Conservation (phyloP, 2,797 vertebrate species). For the Oreonectes daqikongensis region DNA sequence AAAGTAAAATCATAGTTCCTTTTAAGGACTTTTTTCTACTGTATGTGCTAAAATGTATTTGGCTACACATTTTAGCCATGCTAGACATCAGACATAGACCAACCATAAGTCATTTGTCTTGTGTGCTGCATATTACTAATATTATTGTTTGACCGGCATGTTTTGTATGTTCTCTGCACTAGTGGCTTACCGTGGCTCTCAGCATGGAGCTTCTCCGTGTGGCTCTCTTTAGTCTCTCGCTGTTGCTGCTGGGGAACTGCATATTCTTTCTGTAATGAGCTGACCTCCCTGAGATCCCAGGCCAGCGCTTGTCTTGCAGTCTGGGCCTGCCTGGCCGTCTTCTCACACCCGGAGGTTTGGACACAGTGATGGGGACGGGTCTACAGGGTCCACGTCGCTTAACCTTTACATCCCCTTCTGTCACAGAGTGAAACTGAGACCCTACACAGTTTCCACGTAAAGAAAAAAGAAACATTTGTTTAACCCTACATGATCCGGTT, state of each 20-base stretch:
- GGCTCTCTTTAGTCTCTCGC: slow-evolving; percentile 87
- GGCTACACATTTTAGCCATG: too few species aligned
- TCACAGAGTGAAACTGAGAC: slow-evolving; percentile 68
- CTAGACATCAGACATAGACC: too few species aligned
- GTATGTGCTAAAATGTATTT: too few species aligned
- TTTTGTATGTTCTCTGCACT: too few species aligned
- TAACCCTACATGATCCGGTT: background rate
- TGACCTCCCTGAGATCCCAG: slow-evolving; percentile 64
- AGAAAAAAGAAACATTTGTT: background rate
- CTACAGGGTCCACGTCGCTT: slow-evolving; percentile 82
- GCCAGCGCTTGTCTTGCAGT: slow-evolving; percentile 80
- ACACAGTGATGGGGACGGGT: slow-evolving; percentile 60
- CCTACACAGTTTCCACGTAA: slow-evolving; percentile 61
- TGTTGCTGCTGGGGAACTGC: slow-evolving; percentile 72
- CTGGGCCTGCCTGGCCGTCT: slow-evolving; percentile 74
- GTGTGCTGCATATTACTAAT: too few species aligned
- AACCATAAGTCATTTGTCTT: too few species aligned
- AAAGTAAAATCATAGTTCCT: too few species aligned
- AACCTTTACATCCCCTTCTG: slow-evolving; percentile 91
- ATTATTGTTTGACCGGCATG: too few species aligned
- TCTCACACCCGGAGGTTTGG: slow-evolving; percentile 68
- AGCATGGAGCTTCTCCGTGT: slow-evolving; percentile 86
- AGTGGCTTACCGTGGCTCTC: slow-evolving; percentile 80
- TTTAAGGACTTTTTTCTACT: too few species aligned
- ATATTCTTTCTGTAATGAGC: slow-evolving; percentile 70